Evolutionary conservation across 2,888 invertebrate genomes (phyloP).

Genomic region (Synergus laeviventris): DNA sequence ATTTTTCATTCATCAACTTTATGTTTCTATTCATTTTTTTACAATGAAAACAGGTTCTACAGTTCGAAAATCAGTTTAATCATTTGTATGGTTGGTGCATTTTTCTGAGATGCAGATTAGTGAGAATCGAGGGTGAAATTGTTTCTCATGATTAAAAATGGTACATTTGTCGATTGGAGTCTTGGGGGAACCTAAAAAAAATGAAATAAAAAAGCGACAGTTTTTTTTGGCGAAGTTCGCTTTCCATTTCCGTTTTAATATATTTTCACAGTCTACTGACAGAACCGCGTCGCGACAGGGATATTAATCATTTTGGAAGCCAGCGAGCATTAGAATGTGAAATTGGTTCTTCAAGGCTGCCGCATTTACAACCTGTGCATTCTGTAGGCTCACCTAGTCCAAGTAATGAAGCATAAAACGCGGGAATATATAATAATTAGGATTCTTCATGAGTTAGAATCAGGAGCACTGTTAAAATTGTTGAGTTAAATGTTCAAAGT

Average conservation of each 20-base stretch:
- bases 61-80: too few relatives aligned
- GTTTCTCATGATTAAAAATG: constrained; percentile 23
- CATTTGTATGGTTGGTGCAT: too few relatives aligned
- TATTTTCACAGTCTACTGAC: constrained; percentile 51
- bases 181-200: background rate
- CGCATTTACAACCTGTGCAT: constrained; percentile 17
- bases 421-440: background rate
- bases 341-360: constrained; percentile 65
- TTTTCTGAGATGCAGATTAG: too few relatives aligned
- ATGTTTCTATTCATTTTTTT: too few relatives aligned
- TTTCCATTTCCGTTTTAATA: constrained; percentile 53
- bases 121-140: too few relatives aligned
- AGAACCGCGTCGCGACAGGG: constrained; percentile 53
- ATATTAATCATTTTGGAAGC: constrained; percentile 53
- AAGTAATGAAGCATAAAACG: constrained; percentile 20
- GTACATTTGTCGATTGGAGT: constrained; percentile 2
- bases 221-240: constrained; percentile 49
- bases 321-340: constrained; percentile 63
- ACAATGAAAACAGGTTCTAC: too few relatives aligned
- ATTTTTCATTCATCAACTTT: background rate
- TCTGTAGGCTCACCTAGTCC: background rate
- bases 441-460: background rate
- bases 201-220: constrained; percentile 40
- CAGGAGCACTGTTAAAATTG: background rate
- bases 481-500: constrained; percentile 13